Conservation (phyloP, 2,797 vertebrate genomes). For the Pangasius djambal region DNA sequence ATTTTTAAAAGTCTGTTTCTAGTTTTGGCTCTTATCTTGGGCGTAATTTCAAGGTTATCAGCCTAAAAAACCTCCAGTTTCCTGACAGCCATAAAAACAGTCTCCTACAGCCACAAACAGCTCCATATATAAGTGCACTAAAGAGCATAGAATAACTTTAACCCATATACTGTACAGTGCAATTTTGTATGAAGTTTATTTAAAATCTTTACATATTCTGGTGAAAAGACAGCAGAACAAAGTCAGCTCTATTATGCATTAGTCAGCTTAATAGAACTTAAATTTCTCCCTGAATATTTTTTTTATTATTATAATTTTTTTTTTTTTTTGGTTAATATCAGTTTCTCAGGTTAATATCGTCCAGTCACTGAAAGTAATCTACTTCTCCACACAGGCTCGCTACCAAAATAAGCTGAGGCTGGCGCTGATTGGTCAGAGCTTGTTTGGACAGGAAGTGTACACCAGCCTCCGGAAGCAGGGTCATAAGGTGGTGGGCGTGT, state of each 20-base stretch:
- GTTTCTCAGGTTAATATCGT: neutral
- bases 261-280: neutral
- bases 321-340: no score
- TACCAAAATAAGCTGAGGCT: constrained; percentile 91
- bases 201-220: neutral
- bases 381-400: constrained; percentile 73
- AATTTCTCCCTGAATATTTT: no score
- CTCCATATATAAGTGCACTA: neutral
- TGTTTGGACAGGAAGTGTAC: constrained; percentile 98
- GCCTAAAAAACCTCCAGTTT: neutral
- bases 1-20: neutral
- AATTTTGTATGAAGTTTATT: neutral
- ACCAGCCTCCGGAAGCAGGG: constrained; percentile 88
- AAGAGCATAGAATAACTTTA: neutral
- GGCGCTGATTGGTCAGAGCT: constrained; percentile 97
- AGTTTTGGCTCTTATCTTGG: constrained; percentile 5
- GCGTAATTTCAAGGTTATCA: constrained; percentile 4
- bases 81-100: neutral
- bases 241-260: constrained; percentile 1
- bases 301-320: no score
- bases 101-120: neutral
- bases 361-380: neutral
- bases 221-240: neutral
- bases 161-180: neutral
- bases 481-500: constrained; percentile 93